Base-by-base conservation (phyloP, 2,888 invertebrate species). In the Conomelus anceps region DNA sequence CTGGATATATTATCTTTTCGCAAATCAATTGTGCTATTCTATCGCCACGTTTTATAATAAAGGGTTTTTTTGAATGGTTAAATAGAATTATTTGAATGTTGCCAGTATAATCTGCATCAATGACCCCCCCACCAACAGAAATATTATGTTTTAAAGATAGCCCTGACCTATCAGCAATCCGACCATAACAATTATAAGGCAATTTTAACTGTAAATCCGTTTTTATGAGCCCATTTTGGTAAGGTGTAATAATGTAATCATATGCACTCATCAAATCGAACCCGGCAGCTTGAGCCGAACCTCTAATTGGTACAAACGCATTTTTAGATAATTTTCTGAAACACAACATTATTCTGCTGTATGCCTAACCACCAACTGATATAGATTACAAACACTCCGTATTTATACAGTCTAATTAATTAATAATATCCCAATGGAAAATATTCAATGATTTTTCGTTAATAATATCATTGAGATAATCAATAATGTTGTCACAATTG, bases 11-110 rank as follows among this genome's bases (percentile, higher is more conserved):
- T 90, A 99, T 98, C 92, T 95, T 95, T 93, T 99, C 99, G 93
- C 99, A 98, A 90, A 99, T 98, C 3, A 99, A 94, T 93, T 99
- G 99, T 9, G 99, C 99, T 92, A 99, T 96, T 87, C 99, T 95
- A 92, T 99, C 99, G 0, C 99, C 99, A 92, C 96, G 96, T 89
- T 96, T 96, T 0, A 99, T 96, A 91, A 94, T 93, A 93, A 99
- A 99, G 84, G 97, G 96, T 41, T 93, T 93, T 87, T 97, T 96
- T 0, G 97, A 96, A 93, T 98, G 98, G 93, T 99, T 99, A 93
- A 99, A 99, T 22, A 99, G 93, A 0, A 99, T 96, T 0, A 98
- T 97, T 24, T 98, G 98, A 22, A 99, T 94, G 93, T 98, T 97
- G 0, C 99, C 99, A 91, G 99, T 95, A 93, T 98, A 99, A 93